These are phyloP conservation scores for Tridacna gigas DNA, from an alignment of 2,888 invertebrate species.

Conservation along the genomic window DNA sequence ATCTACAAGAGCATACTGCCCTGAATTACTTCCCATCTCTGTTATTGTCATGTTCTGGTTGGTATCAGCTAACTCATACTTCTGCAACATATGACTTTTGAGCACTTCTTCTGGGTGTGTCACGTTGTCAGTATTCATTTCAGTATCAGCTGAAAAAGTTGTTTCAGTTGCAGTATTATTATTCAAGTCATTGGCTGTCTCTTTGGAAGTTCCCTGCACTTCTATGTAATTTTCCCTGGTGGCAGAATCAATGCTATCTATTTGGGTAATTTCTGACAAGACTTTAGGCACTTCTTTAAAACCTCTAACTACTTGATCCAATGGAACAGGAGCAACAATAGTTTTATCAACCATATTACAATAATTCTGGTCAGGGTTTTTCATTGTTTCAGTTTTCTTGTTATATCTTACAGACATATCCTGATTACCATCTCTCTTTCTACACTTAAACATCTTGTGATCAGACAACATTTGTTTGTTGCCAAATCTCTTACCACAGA, in stretches of 20 bases:
- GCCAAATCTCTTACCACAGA: slow-evolving; percentile 59
- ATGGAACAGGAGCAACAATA: no score
- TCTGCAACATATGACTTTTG: no score
- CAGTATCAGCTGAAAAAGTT: neutral
- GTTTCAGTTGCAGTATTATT: neutral
- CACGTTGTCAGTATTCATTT: neutral
- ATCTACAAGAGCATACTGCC: no score
- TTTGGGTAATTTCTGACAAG: no score
- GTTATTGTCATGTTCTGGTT: no score
- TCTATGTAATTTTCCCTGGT: neutral
- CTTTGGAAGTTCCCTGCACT: neutral
- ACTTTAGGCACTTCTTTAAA: no score
- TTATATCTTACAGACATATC: neutral
- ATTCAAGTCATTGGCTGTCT: neutral
- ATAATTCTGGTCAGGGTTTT: no score
- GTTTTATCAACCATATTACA: no score
- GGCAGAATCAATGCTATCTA: neutral
- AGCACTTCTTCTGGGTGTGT: neutral
- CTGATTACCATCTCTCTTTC: slow-evolving; percentile 33
- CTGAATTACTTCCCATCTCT: no score
- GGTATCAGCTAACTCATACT: no score
- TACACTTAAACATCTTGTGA: slow-evolving; percentile 51
- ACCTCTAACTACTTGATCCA: no score
- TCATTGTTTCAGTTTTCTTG: neutral
- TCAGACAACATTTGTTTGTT: slow-evolving; percentile 27